phyloP scores from a whole-genome alignment of 2,797 vertebrate genomes.

The Halcyon leucocephala region DNA sequence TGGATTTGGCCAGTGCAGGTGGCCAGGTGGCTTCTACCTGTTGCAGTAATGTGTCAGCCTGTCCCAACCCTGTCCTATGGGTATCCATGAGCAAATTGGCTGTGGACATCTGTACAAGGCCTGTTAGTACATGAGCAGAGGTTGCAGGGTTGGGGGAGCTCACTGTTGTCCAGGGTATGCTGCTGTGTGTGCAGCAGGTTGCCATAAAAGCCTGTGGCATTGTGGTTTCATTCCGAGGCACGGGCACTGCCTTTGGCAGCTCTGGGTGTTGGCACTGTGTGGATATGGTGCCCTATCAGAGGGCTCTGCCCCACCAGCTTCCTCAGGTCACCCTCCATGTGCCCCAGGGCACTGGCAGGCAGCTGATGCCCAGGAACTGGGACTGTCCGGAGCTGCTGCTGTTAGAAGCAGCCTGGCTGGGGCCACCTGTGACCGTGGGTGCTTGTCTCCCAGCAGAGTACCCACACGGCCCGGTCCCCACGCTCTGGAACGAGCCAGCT shows the following conservation, averaged over 20 bases:
- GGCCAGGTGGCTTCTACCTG: not conserved
- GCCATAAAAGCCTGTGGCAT: not conserved
- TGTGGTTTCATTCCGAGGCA: rapidly evolving
- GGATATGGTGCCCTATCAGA: rapidly evolving
- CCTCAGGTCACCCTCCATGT: not conserved
- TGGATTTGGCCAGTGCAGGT: not conserved
- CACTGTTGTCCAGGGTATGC: not conserved
- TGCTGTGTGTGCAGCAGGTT: rapidly evolving
- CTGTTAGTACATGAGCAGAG: rapidly evolving
- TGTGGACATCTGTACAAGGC: rapidly evolving
- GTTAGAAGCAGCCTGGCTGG: rapidly evolving
- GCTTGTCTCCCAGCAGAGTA: slow-evolving; percentile 79
- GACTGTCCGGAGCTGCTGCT: not conserved
- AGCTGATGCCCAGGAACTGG: not conserved
- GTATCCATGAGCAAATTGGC: not conserved
- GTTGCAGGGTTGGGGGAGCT: rapidly evolving
- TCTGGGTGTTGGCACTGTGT: not conserved
- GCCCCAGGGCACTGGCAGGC: rapidly evolving
- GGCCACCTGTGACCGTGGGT: not conserved
- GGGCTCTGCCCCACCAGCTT: rapidly evolving
- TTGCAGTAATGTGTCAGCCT: not conserved
- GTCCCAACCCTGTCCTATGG: not conserved
- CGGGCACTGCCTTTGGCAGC: rapidly evolving
- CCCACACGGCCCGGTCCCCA: slow-evolving; percentile 77
- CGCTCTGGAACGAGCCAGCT: slow-evolving; percentile 86